Conservation (phyloP, 2,888 invertebrate genomes). For the Gastrophysa polygoni region DNA sequence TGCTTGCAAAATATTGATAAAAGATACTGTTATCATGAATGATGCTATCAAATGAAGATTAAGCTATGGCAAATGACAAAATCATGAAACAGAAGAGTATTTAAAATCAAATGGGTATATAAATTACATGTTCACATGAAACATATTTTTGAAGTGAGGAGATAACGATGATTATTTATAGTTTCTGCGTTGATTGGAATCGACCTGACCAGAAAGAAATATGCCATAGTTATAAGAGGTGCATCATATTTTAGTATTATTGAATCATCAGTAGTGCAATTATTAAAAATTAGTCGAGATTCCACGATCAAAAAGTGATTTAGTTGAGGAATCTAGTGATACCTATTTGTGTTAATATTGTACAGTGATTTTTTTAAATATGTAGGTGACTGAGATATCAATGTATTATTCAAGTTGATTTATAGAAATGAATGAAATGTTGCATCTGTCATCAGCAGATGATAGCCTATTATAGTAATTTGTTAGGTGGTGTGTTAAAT, state of each 20-base stretch:
- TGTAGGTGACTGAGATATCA: slow-evolving; percentile 53
- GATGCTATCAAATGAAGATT: too few relatives aligned
- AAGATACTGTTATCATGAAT: too few relatives aligned
- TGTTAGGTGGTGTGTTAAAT: neutral
- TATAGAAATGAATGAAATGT: neutral
- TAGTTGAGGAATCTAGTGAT: slow-evolving; percentile 39
- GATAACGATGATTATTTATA: too few relatives aligned
- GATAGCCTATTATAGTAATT: neutral
- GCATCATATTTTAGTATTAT: slow-evolving; percentile 7
- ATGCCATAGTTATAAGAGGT: too few relatives aligned
- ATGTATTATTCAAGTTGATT: slow-evolving; percentile 39
- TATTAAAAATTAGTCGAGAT: slow-evolving; percentile 35
- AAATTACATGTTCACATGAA: too few relatives aligned
- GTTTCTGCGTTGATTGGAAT: too few relatives aligned
- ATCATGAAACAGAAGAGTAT: too few relatives aligned
- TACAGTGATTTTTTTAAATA: slow-evolving; percentile 52
- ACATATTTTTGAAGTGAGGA: too few relatives aligned
- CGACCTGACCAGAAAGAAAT: too few relatives aligned
- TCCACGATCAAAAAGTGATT: slow-evolving; percentile 10
- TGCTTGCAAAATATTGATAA: slow-evolving; percentile 35
- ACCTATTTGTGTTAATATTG: slow-evolving; percentile 50
- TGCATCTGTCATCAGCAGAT: slow-evolving; percentile 3
- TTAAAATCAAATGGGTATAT: too few relatives aligned
- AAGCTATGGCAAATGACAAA: too few relatives aligned
- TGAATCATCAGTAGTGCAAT: slow-evolving; percentile 36